A percentile compares a stretch with the other conserved stretches of the same genome.
Evolutionary conservation across 1,140 invertebrate species (phyloP).

Genomic region (Tigriopus japonicus): DNA sequence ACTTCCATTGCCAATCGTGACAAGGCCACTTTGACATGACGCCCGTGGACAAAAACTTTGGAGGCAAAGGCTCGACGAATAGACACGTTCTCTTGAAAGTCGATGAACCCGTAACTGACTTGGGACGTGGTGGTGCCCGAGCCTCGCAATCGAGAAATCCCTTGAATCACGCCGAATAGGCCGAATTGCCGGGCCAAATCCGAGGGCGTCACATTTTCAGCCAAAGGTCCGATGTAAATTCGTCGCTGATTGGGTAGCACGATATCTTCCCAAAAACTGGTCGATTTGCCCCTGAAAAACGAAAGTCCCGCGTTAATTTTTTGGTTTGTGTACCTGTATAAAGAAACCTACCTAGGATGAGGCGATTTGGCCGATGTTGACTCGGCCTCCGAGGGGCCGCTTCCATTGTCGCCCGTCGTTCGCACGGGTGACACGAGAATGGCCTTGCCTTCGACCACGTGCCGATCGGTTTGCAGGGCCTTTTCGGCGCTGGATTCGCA

Average conservation of each 20-base stretch:
- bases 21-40: not conserved
- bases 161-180: not conserved
- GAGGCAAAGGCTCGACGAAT: not conserved
- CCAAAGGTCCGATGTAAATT: not conserved
- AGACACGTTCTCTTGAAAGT: not conserved
- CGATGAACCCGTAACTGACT: not conserved
- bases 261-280: not conserved
- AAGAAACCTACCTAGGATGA: too few species aligned
- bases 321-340: too few species aligned
- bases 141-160: not conserved
- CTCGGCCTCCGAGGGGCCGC: not conserved
- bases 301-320: too few species aligned
- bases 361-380: too few species aligned
- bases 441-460: not conserved
- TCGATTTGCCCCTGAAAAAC: not conserved
- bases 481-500: not conserved
- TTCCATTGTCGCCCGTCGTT: not conserved
- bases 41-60: not conserved
- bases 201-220: not conserved
- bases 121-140: not conserved
- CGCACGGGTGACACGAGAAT: not conserved
- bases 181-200: not conserved
- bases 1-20: not conserved
- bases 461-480: not conserved
- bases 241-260: not conserved